Evolutionary conservation across 2,888 invertebrate genomes (phyloP).

Genomic region (Steinernema carpocapsae): DNA sequence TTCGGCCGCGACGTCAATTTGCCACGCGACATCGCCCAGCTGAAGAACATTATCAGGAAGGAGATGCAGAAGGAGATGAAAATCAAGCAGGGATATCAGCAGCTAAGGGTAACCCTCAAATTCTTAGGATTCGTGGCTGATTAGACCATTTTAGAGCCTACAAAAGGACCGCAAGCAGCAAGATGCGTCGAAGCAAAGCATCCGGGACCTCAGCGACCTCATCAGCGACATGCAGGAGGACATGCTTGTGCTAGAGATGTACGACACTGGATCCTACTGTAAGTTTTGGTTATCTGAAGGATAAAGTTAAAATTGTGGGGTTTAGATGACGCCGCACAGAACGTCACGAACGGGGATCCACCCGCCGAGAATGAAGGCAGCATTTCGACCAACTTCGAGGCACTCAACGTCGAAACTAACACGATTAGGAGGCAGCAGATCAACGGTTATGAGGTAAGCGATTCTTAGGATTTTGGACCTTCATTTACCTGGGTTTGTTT

Average conservation of each 20-base stretch:
- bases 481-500: conserved; percentile 71
- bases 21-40: conserved; percentile 41
- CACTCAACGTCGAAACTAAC: conserved; percentile 23
- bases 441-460: background rate
- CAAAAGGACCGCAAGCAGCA: conserved; percentile 50
- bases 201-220: conserved; percentile 57
- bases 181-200: conserved; percentile 50
- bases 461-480: background rate
- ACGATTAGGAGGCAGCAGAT: conserved; percentile 21
- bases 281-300: background rate
- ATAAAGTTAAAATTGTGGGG: background rate
- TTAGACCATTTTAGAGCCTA: conserved; percentile 43
- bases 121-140: too few relatives aligned
- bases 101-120: conserved; percentile 45
- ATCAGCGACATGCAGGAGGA: conserved; percentile 64
- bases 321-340: conserved; percentile 13
- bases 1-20: conserved; percentile 42
- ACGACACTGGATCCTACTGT: conserved; percentile 61
- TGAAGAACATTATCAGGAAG: conserved; percentile 52
- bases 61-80: conserved; percentile 53
- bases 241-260: conserved; percentile 60
- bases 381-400: conserved; percentile 12
- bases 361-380: background rate
- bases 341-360: background rate
- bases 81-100: conserved; percentile 58